Base-by-base conservation (phyloP, 2,888 invertebrate species). In the Xestia xanthographa region DNA sequence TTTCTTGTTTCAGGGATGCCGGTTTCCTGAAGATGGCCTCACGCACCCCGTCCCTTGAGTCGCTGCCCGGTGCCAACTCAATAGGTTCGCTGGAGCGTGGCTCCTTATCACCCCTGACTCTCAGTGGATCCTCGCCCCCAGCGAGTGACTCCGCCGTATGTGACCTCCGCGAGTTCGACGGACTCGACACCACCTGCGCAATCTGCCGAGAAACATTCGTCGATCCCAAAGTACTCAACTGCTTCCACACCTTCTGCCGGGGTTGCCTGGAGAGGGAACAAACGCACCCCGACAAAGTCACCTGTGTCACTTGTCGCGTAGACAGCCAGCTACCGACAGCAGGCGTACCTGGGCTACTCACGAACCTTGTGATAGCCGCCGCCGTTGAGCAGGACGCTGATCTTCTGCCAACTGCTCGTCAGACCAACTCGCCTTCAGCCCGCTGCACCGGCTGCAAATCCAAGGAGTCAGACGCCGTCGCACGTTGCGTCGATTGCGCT, bases 401-500 rank as follows among this genome's bases (percentile, higher is more conserved):
- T 91, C 96, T 96, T 84, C 94, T 95, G 80, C 95, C 96, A 60
- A 93, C 95, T 80, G 93, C 95, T 58, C 96, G 96, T 81, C 95
- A 94, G 87, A 94, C 96, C 12, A 96, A 89, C 89, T 95, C 96
- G 72, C 96, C 96, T 12, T 95, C 97, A 69, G 97, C 97, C 82
- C 98, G 98, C 89, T 99, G 99, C 97, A 99, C 99, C 89, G 99
- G 99, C 92, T 99, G 99, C 97, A 99, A 99, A 96, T 98, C 98
- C 87, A 98, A 98, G 93, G 98, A 99, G 94, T 98, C 98, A 34
- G 98, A 98, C 97, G 99, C 99, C 67, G 98, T 99, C 77, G 99
- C 99, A 82, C 98, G 99, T 93, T 99, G 99, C 95, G 98, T 99
- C 92, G 99, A 99, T 95, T 99, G 99, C 96, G 98, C 98, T 92